Conservation (phyloP, 1,140 invertebrate species). For the Brachionus paranguensis region DNA sequence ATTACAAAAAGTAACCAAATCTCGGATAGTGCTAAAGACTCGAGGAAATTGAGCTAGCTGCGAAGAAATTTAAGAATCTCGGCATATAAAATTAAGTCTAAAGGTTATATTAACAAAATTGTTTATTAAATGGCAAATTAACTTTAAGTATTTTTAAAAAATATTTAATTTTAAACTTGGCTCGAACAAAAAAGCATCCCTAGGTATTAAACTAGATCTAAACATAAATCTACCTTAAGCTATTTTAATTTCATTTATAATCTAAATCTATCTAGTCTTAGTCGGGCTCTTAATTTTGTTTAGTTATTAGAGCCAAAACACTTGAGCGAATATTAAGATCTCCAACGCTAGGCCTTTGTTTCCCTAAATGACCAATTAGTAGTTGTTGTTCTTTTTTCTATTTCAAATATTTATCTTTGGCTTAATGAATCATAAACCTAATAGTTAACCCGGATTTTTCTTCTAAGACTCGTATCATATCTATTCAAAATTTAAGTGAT, state of each 20-base stretch:
- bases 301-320: neutral
- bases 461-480: neutral
- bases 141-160: neutral
- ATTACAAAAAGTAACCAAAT: neutral
- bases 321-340: neutral
- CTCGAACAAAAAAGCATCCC: neutral
- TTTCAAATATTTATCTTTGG: constrained; percentile 18
- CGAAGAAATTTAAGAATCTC: neutral
- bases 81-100: neutral
- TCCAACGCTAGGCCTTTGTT: neutral
- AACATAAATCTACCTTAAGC: neutral
- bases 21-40: neutral
- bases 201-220: neutral
- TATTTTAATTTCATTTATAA: neutral
- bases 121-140: neutral
- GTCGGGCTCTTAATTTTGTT: neutral
- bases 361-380: constrained; percentile 17
- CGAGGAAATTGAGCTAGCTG: neutral
- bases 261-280: neutral
- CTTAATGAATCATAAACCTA: neutral
- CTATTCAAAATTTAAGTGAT: constrained; percentile 3
- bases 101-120: constrained; percentile 2
- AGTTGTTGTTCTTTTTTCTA: neutral
- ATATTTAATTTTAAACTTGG: constrained; percentile 2
- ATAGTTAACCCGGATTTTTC: neutral